A percentile compares a stretch with the other conserved stretches of the same genome.
phyloP scores from a whole-genome alignment of 2,888 invertebrate genomes.

The Agrilus cyanescens region DNA sequence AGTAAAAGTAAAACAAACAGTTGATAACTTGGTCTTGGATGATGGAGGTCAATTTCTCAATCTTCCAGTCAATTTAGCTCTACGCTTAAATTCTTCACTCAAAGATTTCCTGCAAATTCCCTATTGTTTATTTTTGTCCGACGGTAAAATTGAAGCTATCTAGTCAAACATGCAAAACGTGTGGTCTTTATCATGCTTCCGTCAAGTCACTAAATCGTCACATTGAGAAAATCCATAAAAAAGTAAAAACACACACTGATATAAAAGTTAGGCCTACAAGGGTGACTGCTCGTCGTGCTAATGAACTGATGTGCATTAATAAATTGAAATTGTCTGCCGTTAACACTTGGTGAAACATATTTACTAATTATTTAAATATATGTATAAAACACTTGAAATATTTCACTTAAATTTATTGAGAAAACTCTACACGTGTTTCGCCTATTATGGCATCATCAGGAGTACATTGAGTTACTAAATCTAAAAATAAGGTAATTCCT shows the following conservation, averaged over 20 bases:
- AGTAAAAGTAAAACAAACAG: conserved; percentile 6
- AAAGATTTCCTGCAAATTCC: conserved; percentile 7
- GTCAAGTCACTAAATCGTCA: conserved; percentile 8
- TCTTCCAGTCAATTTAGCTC: conserved; percentile 9
- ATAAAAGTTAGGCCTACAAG: background rate
- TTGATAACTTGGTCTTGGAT: conserved; percentile 3
- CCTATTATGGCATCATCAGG: too few relatives aligned
- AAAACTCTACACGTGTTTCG: too few relatives aligned
- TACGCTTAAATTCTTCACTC: conserved; percentile 4
- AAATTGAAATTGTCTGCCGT: too few relatives aligned
- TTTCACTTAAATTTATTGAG: too few relatives aligned
- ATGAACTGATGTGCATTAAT: background rate
- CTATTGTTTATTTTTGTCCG: conserved; percentile 4
- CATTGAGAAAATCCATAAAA: conserved; percentile 10
- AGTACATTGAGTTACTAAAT: too few relatives aligned
- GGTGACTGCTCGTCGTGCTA: background rate
- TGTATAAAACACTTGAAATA: too few relatives aligned
- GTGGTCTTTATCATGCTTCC: conserved; percentile 5
- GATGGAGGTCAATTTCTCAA: background rate
- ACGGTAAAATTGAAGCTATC: conserved; percentile 4
- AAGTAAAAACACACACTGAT: conserved; percentile 7
- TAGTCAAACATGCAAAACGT: background rate
- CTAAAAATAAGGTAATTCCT: too few relatives aligned
- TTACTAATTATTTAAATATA: too few relatives aligned
- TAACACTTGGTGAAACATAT: too few relatives aligned